A percentile compares a stretch with the other conserved stretches of the same genome.
Conservation (phyloP, 2,888 invertebrate species). For the Gastrophysa polygoni region DNA sequence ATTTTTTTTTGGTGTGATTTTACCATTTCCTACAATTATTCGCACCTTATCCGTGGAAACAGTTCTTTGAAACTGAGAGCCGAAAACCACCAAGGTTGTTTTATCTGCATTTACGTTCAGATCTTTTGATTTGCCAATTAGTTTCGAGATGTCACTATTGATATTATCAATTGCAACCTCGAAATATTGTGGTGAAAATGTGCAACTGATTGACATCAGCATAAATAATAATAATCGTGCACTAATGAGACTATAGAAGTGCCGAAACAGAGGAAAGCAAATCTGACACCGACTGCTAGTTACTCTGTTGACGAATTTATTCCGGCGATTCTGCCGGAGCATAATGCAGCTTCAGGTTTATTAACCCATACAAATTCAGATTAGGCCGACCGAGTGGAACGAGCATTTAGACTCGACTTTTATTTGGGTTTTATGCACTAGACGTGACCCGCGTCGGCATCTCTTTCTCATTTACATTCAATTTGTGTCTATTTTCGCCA, state of each 20-base stretch:
- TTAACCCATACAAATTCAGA: too few relatives aligned
- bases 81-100: background rate
- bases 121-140: background rate
- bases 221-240: too few relatives aligned
- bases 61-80: background rate
- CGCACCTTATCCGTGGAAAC: background rate
- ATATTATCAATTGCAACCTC: too few relatives aligned
- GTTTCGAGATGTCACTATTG: background rate
- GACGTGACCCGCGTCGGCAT: background rate
- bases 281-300: too few relatives aligned
- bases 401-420: too few relatives aligned
- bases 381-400: too few relatives aligned
- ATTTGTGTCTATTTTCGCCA: conserved; percentile 13
- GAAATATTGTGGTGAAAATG: background rate
- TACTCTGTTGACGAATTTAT: too few relatives aligned
- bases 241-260: too few relatives aligned
- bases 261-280: too few relatives aligned
- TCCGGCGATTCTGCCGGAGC: too few relatives aligned
- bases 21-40: background rate
- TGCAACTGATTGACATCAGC: background rate
- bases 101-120: conserved; percentile 3
- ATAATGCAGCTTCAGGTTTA: too few relatives aligned
- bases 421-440: background rate
- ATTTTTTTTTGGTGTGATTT: background rate
- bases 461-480: conserved; percentile 15